A percentile compares a stretch with the other conserved stretches of the same genome.
Evolutionary conservation across 1,140 invertebrate species (phyloP).

Genomic region (Lepidurus packardi): DNA sequence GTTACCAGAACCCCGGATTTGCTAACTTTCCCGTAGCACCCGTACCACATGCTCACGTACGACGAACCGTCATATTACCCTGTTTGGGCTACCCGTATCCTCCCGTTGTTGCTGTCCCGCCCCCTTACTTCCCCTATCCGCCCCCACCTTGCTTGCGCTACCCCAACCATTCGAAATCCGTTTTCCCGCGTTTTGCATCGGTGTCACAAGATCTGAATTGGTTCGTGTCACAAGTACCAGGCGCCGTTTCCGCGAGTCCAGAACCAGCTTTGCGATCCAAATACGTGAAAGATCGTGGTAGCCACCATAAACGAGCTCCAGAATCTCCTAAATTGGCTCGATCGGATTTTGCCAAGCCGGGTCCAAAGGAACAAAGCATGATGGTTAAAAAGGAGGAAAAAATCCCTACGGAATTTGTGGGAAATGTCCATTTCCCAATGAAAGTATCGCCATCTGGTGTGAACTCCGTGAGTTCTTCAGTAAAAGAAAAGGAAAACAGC

Average conservation of each 20-base stretch:
- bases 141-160: conserved; percentile 27
- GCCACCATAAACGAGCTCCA: not conserved
- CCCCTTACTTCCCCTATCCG: conserved; percentile 26
- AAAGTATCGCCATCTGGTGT: not conserved
- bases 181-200: not conserved
- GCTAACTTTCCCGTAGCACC: not conserved
- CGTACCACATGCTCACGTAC: not conserved
- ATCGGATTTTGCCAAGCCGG: not conserved
- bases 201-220: not conserved
- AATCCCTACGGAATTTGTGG: not conserved
- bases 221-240: not conserved
- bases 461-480: not conserved
- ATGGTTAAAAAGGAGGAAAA: not conserved
- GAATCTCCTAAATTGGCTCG: not conserved
- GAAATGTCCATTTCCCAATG: not conserved
- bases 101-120: conserved; percentile 2
- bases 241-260: not conserved
- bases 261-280: not conserved
- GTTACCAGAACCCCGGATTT: conserved; percentile 13
- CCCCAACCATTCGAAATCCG: not conserved
- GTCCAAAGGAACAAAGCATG: not conserved
- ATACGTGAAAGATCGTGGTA: not conserved
- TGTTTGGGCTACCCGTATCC: conserved; percentile 16
- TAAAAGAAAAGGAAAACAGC: not conserved
- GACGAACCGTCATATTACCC: not conserved